A percentile compares a stretch with the other conserved stretches of the same genome.
Evolutionary conservation across 1,140 invertebrate species (phyloP).

Genomic region (Drosophila saltans): DNA sequence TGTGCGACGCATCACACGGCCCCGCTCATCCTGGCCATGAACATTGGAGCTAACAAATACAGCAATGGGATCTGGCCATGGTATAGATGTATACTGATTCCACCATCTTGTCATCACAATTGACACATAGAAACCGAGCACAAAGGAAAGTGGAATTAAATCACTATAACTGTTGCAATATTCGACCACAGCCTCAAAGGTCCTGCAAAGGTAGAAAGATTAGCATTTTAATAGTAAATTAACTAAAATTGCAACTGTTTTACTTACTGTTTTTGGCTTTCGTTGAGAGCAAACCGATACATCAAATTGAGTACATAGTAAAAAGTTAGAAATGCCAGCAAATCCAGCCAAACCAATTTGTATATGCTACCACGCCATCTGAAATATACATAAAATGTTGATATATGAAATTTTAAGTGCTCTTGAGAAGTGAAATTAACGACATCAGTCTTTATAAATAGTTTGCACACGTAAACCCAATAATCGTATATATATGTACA

Average conservation of each 20-base stretch:
- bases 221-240: neutral
- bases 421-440: neutral
- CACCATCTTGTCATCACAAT: slow-evolving; percentile 97
- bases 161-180: slow-evolving; percentile 93
- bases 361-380: slow-evolving; percentile 98
- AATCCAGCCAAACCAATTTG: slow-evolving; percentile 97
- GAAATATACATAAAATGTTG: slow-evolving; percentile 50
- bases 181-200: slow-evolving; percentile 90
- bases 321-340: slow-evolving; percentile 92
- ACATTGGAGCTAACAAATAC: slow-evolving; percentile 88
- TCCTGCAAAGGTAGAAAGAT: slow-evolving; percentile 76
- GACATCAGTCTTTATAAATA: slow-evolving; percentile 59
- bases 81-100: slow-evolving; percentile 92
- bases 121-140: slow-evolving; percentile 96
- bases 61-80: slow-evolving; percentile 93
- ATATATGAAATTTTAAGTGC: slow-evolving; percentile 3
- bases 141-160: slow-evolving; percentile 93
- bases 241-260: neutral
- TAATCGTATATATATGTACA: slow-evolving; percentile 32
- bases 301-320: slow-evolving; percentile 94
- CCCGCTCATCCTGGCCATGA: slow-evolving; percentile 90
- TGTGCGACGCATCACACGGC: slow-evolving; percentile 93
- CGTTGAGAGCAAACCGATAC: slow-evolving; percentile 92
- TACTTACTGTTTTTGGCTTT: slow-evolving; percentile 91
- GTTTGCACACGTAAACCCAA: slow-evolving; percentile 38